Percentiles rank a stretch among this genome's conserved stretches.
Evolutionary conservation across 2,888 invertebrate species (phyloP).

Genomic region (Odontothrips loti): DNA sequence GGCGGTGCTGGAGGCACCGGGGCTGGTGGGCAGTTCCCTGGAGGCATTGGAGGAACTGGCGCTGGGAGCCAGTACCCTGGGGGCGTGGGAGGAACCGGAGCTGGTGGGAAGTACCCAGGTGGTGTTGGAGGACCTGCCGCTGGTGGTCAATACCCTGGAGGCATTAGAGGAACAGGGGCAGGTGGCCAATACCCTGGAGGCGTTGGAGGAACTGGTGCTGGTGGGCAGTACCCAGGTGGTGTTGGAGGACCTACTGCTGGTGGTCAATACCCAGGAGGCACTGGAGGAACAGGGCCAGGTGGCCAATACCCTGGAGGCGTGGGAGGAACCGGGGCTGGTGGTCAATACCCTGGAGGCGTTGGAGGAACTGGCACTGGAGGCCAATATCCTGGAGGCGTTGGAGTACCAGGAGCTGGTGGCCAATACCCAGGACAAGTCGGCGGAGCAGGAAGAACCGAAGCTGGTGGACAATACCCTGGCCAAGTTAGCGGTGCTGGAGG

Average conservation of each 20-base stretch:
- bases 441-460: not conserved
- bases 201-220: not conserved
- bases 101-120: not conserved
- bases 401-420: not conserved
- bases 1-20: not conserved
- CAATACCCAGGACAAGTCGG: not conserved
- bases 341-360: not conserved
- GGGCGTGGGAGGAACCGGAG: not conserved
- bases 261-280: not conserved
- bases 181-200: not conserved
- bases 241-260: not conserved
- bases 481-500: not conserved
- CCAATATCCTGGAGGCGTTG: not conserved
- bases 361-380: not conserved
- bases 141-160: not conserved
- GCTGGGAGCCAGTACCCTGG: not conserved
- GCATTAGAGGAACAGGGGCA: not conserved
- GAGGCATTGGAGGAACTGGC: not conserved
- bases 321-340: not conserved
- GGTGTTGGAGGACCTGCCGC: not conserved
- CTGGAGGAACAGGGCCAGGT: not conserved
- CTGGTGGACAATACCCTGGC: not conserved
- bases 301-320: not conserved
- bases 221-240: not conserved
- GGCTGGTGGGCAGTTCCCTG: not conserved